phyloP scores from a whole-genome alignment of 1,140 invertebrate species.

The Dryas iulia region DNA sequence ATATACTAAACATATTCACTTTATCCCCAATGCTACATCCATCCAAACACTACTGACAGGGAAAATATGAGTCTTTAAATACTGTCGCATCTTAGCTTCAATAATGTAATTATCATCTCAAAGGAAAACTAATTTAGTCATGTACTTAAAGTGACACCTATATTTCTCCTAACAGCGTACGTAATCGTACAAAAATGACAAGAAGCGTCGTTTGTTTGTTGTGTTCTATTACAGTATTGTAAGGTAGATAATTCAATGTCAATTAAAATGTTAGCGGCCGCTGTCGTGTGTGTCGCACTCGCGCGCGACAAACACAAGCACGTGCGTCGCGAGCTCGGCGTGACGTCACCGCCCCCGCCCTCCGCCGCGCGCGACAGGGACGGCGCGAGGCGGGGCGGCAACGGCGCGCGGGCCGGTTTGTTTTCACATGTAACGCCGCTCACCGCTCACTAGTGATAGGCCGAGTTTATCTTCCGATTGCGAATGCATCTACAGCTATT shows the following conservation, averaged over 20 bases:
- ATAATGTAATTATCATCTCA: slow-evolving; percentile 2
- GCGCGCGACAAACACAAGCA: slow-evolving; percentile 76
- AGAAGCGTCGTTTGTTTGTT: slow-evolving; percentile 28
- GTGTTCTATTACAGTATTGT: slow-evolving; percentile 44
- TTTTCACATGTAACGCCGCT: slow-evolving; percentile 58
- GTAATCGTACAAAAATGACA: neutral
- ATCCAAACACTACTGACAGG: neutral
- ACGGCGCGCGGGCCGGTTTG: slow-evolving; percentile 61
- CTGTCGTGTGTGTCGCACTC: slow-evolving; percentile 68
- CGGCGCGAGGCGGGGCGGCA: slow-evolving; percentile 47
- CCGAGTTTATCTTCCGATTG: slow-evolving; percentile 72
- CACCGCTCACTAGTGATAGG: slow-evolving; percentile 53
- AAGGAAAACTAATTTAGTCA: neutral
- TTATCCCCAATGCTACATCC: neutral
- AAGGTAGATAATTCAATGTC: slow-evolving; percentile 70
- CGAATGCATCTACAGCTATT: slow-evolving; percentile 69
- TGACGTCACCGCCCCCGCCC: slow-evolving; percentile 72
- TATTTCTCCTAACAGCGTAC: neutral
- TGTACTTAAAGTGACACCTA: neutral
- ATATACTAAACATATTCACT: slow-evolving; percentile 19
- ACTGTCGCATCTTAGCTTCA: neutral
- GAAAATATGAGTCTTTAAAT: neutral
- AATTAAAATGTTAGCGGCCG: slow-evolving; percentile 66
- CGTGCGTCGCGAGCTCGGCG: slow-evolving; percentile 60
- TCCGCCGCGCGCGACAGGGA: slow-evolving; percentile 46